Evolutionary conservation across 35 echinoderm and acorn worm genomes (phyloP).

Genomic region (Strongylocentrotus purpuratus): DNA sequence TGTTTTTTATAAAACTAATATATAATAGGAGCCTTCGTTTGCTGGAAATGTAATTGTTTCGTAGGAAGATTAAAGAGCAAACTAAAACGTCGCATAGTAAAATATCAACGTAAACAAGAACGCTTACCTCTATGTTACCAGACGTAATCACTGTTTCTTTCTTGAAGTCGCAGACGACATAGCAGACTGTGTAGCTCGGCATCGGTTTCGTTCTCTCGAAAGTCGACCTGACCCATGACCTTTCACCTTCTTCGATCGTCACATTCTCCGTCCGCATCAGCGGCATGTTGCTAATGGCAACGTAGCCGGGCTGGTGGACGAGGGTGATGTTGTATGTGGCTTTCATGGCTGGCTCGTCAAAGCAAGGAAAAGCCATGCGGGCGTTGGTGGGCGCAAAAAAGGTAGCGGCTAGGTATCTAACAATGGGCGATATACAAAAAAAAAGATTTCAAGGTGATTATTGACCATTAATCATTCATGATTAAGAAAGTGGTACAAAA

Average conservation of each 20-base stretch:
- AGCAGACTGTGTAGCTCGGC: constrained; percentile 59
- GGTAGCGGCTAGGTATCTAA: constrained; percentile 61
- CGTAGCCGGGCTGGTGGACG: constrained; percentile 50
- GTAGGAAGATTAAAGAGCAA: too few relatives aligned
- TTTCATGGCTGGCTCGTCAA: constrained; percentile 82
- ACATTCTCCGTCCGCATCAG: background rate
- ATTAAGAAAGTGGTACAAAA: background rate
- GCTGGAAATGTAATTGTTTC: too few relatives aligned
- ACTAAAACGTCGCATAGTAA: too few relatives aligned
- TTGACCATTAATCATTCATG: background rate
- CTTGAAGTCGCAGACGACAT: constrained; percentile 65
- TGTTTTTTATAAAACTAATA: too few relatives aligned
- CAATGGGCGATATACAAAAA: background rate
- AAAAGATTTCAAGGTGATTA: background rate
- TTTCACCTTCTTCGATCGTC: background rate
- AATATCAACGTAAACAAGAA: too few relatives aligned
- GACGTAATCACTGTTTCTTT: background rate
- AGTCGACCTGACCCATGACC: constrained; percentile 32
- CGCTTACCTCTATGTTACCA: constrained; percentile 26
- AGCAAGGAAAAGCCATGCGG: constrained; percentile 77
- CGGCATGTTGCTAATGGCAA: constrained; percentile 70
- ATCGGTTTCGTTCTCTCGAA: constrained; percentile 54
- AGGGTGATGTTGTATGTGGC: constrained; percentile 67
- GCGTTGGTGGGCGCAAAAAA: constrained; percentile 67
- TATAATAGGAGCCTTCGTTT: too few relatives aligned